Percentiles rank a stretch among this genome's conserved stretches.
phyloP scores from a whole-genome alignment of 2,113 vertebrate genomes.

The Agapornis roseicollis region DNA sequence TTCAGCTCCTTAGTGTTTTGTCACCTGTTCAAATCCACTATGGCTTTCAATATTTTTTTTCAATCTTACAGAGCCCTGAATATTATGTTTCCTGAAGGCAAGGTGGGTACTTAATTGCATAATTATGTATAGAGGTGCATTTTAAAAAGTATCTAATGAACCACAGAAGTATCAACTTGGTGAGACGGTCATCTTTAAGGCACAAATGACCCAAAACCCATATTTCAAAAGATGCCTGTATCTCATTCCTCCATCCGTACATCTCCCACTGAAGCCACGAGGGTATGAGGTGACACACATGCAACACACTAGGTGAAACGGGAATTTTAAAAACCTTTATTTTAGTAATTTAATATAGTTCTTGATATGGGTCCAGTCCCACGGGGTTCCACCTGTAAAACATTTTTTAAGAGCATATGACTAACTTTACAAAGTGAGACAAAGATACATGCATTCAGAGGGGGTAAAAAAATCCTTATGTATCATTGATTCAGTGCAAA shows the following conservation, averaged over 20 bases:
- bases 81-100: neutral
- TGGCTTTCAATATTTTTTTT: neutral
- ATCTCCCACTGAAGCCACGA: neutral
- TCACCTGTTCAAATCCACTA: neutral
- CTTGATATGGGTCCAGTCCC: slow-evolving; percentile 28
- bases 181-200: neutral
- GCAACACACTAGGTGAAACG: neutral
- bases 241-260: neutral
- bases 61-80: neutral
- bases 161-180: neutral
- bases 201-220: neutral
- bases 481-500: neutral
- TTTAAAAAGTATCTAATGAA: neutral
- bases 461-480: neutral
- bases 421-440: neutral
- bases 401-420: slow-evolving; percentile 39
- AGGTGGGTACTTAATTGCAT: neutral
- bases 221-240: neutral
- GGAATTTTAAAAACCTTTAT: slow-evolving; percentile 26
- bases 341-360: slow-evolving; percentile 17
- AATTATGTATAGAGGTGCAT: neutral
- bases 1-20: neutral
- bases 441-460: neutral
- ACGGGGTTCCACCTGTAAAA: slow-evolving; percentile 53
- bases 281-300: neutral